Evolutionary conservation across 2,888 invertebrate species (phyloP).

Genomic region (Halocaridina rubra): DNA sequence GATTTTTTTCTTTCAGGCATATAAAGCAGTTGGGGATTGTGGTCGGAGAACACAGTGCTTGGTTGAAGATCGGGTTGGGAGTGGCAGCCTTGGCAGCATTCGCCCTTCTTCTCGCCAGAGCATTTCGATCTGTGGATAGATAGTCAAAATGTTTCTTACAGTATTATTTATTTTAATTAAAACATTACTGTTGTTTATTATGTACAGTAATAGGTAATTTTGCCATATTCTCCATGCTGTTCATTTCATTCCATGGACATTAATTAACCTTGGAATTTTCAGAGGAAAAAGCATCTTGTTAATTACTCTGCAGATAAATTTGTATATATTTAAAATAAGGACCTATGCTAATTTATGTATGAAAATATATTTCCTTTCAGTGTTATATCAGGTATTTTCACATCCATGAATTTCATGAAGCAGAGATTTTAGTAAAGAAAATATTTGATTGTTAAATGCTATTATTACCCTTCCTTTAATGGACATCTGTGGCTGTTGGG

Average conservation of each 20-base stretch:
- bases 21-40: conserved; percentile 62
- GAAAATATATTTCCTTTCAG: no score
- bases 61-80: conserved; percentile 61
- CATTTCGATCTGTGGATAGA: conserved; percentile 43
- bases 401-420: no score
- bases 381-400: no score
- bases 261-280: background rate
- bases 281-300: no score
- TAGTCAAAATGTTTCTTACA: conserved; percentile 2
- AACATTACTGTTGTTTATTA: background rate
- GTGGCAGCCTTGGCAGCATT: conserved; percentile 62
- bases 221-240: background rate
- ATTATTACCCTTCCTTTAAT: no score
- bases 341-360: no score
- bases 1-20: conserved; percentile 43
- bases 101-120: conserved; percentile 56
- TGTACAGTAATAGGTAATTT: background rate
- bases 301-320: no score
- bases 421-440: no score
- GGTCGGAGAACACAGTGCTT: conserved; percentile 57
- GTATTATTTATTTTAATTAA: background rate
- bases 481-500: no score
- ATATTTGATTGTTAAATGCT: no score
- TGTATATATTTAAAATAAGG: no score
- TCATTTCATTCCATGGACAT: background rate